Conservation (phyloP, 2,797 vertebrate genomes). For the Coregonus sp. region DNA sequence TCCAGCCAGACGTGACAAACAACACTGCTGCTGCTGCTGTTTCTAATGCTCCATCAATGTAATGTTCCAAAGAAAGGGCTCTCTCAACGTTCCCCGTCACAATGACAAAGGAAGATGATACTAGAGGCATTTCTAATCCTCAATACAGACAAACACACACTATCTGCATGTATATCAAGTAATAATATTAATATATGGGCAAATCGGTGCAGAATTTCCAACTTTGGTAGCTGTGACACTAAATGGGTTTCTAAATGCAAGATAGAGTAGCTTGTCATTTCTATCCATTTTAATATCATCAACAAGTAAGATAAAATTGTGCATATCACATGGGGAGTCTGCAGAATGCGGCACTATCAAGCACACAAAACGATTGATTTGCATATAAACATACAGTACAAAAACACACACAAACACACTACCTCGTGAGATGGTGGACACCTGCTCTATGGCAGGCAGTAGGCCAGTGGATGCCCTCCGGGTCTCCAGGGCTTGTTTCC, state of each 20-base stretch:
- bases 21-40: neutral
- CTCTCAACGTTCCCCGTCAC: neutral
- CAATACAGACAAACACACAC: neutral
- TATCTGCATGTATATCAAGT: neutral
- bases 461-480: conserved; percentile 29
- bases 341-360: neutral
- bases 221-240: neutral
- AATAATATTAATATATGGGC: neutral
- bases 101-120: neutral
- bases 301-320: neutral
- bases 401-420: neutral
- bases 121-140: neutral
- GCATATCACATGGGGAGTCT: neutral
- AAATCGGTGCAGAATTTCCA: neutral
- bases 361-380: neutral
- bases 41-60: neutral
- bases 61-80: neutral
- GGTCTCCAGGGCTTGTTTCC: conserved; percentile 44
- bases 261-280: neutral
- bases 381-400: neutral
- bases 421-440: conserved; percentile 22
- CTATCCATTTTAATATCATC: no score
- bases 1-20: neutral
- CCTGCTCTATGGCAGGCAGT: conserved; percentile 30
- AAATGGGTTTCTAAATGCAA: conserved; percentile 20